These are phyloP conservation scores for Cynopterus brachyotis DNA, from an alignment of 2,113 vertebrate species.

Conservation along the genomic window DNA sequence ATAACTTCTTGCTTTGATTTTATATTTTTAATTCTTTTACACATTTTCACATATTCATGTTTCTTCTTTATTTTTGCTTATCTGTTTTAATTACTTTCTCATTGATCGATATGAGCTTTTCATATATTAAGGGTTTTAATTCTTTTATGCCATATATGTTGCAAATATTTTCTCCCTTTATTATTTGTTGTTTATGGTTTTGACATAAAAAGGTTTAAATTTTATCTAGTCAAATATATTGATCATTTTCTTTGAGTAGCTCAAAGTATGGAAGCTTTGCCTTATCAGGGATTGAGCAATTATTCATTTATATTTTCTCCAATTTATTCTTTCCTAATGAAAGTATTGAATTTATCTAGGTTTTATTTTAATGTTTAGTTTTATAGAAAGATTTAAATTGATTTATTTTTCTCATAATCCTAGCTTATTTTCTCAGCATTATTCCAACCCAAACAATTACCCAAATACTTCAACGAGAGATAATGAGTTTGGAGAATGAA, in stretches of 20 bases:
- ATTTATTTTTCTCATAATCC: slow-evolving; percentile 56
- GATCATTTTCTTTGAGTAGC: slow-evolving; percentile 24
- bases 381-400: slow-evolving; percentile 38
- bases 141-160: neutral
- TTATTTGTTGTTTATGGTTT: slow-evolving; percentile 45
- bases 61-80: neutral
- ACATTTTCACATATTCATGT: slow-evolving; percentile 22
- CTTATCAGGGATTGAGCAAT: neutral
- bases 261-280: neutral
- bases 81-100: slow-evolving; percentile 16
- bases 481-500: neutral
- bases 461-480: neutral
- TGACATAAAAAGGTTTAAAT: neutral
- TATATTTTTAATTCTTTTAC: neutral
- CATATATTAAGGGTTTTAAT: neutral
- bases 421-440: neutral
- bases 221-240: slow-evolving; percentile 25
- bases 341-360: slow-evolving; percentile 53
- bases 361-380: slow-evolving; percentile 60
- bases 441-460: neutral
- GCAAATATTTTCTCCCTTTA: slow-evolving; percentile 13
- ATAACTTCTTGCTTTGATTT: neutral
- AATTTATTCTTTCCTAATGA: slow-evolving; percentile 53
- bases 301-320: slow-evolving; percentile 58
- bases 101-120: neutral